Evolutionary conservation across 2,797 vertebrate species (phyloP), one percentile per base, ranked within the genome.

Genomic region (Sardinella longiceps): DNA sequence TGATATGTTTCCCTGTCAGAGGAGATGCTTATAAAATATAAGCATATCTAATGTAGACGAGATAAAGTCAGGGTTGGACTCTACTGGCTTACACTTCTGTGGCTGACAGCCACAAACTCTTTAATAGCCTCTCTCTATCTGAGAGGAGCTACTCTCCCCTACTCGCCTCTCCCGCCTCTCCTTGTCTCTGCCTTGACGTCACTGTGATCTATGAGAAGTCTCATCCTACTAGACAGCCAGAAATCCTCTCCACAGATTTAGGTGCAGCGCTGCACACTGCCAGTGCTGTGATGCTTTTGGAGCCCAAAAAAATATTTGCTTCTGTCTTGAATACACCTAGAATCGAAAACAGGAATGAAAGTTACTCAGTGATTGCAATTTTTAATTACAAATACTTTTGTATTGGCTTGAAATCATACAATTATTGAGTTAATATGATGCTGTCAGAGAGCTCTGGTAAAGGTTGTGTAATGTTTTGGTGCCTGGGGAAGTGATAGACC

Each of bases 81-180:
- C 48, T 81, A 51, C 56, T 37, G 50, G 80, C 74, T 87, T 87
- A 86, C 80, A 43, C 66, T 87, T 82, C 83, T 77, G 74, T 83
- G 85, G 85, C 82, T 85, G 86, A 85, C 85, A 80, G 86, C 86
- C 84, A 80, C 39, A 88, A 87, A 88, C 60, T 85, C 87, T 88
- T 88, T 88, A 87, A 88, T 89, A 83, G 84, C 83, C 84, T 87
- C 82, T 66, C 87, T 88, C 82, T 66, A 80, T 88, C 53, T 80
- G 81, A 58, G 80, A 85, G 74, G 51, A 74, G 25, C 85, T 77
- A 77, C 45, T 53, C 81, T 80, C 33, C 80, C 70, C 82, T n/a
- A n/a, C n/a, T 53, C 80, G 66, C 85, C 84, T 58, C 83, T 66
- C 50, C 56, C n/a, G 56, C 63, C 80, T 85, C 80, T 63, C 37